A percentile compares a stretch with the other conserved stretches of the same genome.
Evolutionary conservation across 2,113 vertebrate genomes (phyloP).

Genomic region (Pachyramphus minor): DNA sequence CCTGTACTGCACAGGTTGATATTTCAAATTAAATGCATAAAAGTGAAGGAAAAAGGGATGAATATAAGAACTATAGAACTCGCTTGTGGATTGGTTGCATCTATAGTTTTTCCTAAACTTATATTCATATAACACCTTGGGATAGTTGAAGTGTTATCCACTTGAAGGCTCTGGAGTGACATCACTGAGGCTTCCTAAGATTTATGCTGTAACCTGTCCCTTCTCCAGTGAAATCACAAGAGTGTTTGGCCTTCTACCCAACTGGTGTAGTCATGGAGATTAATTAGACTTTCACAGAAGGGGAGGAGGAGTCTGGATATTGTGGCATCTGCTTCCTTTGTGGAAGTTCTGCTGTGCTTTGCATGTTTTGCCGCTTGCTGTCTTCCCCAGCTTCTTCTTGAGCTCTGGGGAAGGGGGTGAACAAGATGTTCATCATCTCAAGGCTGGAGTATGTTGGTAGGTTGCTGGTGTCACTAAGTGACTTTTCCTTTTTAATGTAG

Average conservation of each 20-base stretch:
- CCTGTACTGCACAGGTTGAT: background rate
- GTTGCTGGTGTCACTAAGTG: background rate
- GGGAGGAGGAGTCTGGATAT: background rate
- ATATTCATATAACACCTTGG: accelerated
- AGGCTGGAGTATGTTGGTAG: background rate
- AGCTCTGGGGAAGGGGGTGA: background rate
- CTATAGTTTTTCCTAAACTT: background rate
- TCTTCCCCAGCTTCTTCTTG: background rate
- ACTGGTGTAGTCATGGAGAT: background rate
- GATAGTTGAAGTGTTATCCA: background rate
- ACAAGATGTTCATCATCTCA: accelerated
- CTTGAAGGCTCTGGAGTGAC: background rate
- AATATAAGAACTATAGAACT: background rate
- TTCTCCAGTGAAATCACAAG: background rate
- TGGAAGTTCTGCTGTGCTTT: accelerated
- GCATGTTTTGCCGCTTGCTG: background rate
- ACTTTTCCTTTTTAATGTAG: background rate
- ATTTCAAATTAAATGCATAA: background rate
- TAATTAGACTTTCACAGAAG: background rate
- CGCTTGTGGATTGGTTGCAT: background rate
- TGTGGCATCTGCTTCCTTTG: background rate
- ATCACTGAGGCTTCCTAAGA: background rate
- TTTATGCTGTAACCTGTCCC: background rate
- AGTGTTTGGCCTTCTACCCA: background rate
- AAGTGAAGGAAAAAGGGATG: background rate